Evolutionary conservation across 2,797 vertebrate genomes (phyloP), one percentile per base, ranked within the genome.

Genomic region (Arnoldichthys spilopterus): DNA sequence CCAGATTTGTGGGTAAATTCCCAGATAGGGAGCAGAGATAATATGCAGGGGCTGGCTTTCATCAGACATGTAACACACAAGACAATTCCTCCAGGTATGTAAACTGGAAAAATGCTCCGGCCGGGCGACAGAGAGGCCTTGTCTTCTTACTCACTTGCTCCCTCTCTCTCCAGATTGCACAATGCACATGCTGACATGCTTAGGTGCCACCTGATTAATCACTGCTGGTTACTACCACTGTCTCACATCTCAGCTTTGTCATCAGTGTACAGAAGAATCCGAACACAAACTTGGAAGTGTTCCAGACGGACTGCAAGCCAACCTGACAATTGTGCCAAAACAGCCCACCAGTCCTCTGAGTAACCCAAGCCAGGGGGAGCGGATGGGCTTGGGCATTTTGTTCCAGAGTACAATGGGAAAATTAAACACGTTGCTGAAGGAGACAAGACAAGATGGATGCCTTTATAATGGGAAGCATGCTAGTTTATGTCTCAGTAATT

Each of bases 301-400:
- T 87, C 83, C 85, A 87, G 78, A 66, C 32, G 77, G 26, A 84
- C 80, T 74, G 64, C 75, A 86, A 85, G 64, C 74, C 80, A 74
- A 86, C 81, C 87, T 85, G 82, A 85, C 84, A 86, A 78, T 72
- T 83, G 61, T 83, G 83, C 76, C 68, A 85, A 87, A 87, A 87
- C 81, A 87, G 68, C 63, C 72, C 51, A 61, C 72, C 37, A n/a
- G 32, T 64, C 73, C 53, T 82, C 78, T 85, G 81, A 79, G 75
- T 79, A 85, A 83, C 67, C 43, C 67, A 83, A 87, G 67, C 68
- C 75, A 16, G 40, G 74, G 69, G 56, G 62, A 82, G 53, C 37
- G 69, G 68, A 67, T 71, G 70, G 56, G 61, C 54, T 78, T 45
- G 59, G 64, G 74, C 81, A 59, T 74, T 83, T 78, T 82, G 76